Conservation (phyloP, 2,888 invertebrate species). For the Parthenolecanium corni region DNA sequence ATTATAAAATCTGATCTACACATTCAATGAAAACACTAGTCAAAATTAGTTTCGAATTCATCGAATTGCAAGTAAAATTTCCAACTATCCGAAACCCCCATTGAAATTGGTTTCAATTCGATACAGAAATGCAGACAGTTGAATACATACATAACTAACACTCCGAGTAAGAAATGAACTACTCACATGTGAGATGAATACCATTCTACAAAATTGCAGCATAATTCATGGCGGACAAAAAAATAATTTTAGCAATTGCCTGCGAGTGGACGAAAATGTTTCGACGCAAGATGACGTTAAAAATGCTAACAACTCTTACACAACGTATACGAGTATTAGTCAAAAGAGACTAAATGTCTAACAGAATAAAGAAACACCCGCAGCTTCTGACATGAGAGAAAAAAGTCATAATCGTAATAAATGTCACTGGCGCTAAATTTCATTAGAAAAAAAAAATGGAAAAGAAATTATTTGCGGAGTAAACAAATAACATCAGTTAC, state of each 20-base stretch:
- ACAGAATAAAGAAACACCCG: background rate
- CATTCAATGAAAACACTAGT: too few relatives aligned
- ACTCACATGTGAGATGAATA: too few relatives aligned
- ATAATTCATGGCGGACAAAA: too few relatives aligned
- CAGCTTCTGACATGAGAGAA: background rate
- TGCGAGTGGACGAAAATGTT: background rate
- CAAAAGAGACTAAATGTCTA: background rate
- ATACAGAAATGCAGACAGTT: too few relatives aligned
- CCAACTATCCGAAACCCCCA: too few relatives aligned
- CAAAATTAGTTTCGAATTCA: too few relatives aligned
- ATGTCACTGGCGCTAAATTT: slow-evolving; percentile 10
- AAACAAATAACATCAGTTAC: slow-evolving; percentile 23
- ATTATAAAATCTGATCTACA: too few relatives aligned
- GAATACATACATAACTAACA: too few relatives aligned
- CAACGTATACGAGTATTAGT: background rate
- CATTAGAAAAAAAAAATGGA: background rate
- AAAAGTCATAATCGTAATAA: background rate
- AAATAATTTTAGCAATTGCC: background rate
- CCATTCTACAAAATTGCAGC: too few relatives aligned
- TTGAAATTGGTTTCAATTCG: too few relatives aligned
- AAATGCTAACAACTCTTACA: background rate
- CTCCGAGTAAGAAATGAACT: too few relatives aligned
- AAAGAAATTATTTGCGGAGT: slow-evolving; percentile 18
- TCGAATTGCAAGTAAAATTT: too few relatives aligned
- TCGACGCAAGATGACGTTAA: background rate